Evolutionary conservation across 2,797 vertebrate species (phyloP), one percentile per base, ranked within the genome.

Genomic region (Acanthurus tractus): DNA sequence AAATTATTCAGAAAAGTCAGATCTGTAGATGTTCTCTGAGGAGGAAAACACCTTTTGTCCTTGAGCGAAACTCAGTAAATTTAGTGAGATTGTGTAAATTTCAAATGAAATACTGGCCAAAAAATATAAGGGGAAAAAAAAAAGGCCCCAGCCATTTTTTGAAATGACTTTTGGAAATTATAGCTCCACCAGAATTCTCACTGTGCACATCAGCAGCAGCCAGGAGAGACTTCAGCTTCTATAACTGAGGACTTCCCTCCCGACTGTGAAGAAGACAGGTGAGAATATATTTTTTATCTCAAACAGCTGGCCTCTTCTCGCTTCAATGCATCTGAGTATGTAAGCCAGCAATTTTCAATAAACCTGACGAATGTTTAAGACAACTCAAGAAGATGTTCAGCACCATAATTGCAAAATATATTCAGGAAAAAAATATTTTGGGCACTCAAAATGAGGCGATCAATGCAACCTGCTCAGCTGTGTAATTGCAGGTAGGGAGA

Each of bases 271-370:
- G 56, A 38, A 52, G 72, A 83, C 67, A 68, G 34, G 63, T 7
- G 0, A 65, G 65, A 48, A 2, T 68, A 49, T 66, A 25, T 69
- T 70, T 46, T 23, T 66, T 75, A 42, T 74, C 44, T 63, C 53
- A 18, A 89, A 68, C 88, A 90, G 85, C 88, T 90, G 87, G 79
- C 42, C 4, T 79, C 48, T 75, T 49, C 56, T 70, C 57, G 68
- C 89, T 82, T 81, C 85, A 67, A 3, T 66, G 62, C 52, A 0
- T 58, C 57, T 11, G 34, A 71, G n/a, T 61, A 46, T 86, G 68
- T 83, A 82, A 82, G 67, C 36, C 70, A 58, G 70, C 42, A 44
- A 74, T 81, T 81, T 86, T 76, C 69, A 86, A 61, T 68, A 79
- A 80, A 87, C 40, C 52, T 53, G 38, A 49, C 64, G 61, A 79